These are phyloP conservation scores for Littorina saxatilis DNA, from an alignment of 1,140 invertebrate species.

Conservation along the genomic window DNA sequence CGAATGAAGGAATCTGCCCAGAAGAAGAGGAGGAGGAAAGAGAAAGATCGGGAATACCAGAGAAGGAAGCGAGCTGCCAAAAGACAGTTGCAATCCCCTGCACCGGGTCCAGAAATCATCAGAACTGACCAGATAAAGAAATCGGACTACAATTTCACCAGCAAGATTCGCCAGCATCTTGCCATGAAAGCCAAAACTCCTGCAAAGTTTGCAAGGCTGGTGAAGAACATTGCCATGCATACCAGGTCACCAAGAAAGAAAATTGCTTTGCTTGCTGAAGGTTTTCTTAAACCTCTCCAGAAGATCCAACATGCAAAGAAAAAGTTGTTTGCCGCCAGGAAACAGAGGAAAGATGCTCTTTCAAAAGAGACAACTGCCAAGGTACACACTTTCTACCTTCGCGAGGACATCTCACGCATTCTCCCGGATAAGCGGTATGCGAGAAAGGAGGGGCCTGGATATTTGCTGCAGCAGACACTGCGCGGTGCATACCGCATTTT, in stretches of 20 bases:
- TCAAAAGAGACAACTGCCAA: neutral
- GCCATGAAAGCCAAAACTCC: neutral
- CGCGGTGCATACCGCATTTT: slow-evolving; percentile 23
- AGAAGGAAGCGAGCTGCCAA: neutral
- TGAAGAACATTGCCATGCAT: neutral
- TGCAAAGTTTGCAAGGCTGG: neutral
- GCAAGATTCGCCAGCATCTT: neutral
- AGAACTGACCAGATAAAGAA: neutral
- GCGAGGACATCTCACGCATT: slow-evolving; percentile 34
- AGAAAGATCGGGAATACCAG: neutral
- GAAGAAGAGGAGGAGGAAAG: neutral
- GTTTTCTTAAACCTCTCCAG: neutral
- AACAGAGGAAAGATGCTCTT: neutral
- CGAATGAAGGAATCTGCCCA: no score
- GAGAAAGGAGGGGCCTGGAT: slow-evolving; percentile 47
- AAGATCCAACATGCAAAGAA: neutral
- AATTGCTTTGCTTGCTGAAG: neutral
- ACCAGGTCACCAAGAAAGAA: neutral
- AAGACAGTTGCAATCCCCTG: neutral
- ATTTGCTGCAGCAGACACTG: slow-evolving; percentile 39
- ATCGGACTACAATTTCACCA: neutral
- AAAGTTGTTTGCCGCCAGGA: neutral
- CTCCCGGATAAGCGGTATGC: slow-evolving; percentile 44
- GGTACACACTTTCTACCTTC: neutral
- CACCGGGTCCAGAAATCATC: neutral